phyloP scores from a whole-genome alignment of 1,140 invertebrate genomes.

The Lasioglossum albipes region DNA sequence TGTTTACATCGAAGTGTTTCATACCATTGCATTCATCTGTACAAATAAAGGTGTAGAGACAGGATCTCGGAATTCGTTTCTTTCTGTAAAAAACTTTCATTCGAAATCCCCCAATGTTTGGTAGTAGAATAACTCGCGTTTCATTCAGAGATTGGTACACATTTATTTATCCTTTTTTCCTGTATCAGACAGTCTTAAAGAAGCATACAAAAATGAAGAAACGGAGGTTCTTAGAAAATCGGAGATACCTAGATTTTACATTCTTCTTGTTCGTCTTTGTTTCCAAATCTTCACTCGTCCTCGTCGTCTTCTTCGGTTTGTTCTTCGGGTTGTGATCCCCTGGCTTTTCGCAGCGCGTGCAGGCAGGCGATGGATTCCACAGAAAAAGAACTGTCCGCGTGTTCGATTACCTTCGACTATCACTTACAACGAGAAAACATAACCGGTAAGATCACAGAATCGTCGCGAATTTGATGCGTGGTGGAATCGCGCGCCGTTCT shows the following conservation, averaged over 20 bases:
- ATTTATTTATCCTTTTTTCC: constrained; percentile 78
- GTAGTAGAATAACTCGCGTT: constrained; percentile 20
- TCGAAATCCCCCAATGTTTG: neutral
- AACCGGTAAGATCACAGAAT: constrained; percentile 65
- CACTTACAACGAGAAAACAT: constrained; percentile 57
- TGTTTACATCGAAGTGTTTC: neutral
- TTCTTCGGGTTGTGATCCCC: constrained; percentile 25
- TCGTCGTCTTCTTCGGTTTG: constrained; percentile 34
- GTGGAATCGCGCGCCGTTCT: constrained; percentile 30
- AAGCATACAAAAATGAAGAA: constrained; percentile 78
- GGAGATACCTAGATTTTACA: constrained; percentile 70
- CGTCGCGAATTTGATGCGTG: constrained; percentile 51
- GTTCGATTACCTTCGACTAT: constrained; percentile 26
- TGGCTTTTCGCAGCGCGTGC: constrained; percentile 51
- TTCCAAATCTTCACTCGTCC: constrained; percentile 33
- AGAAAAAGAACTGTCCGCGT: constrained; percentile 33
- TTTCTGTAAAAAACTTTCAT: neutral
- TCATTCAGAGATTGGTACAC: constrained; percentile 79
- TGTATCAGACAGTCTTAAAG: constrained; percentile 78
- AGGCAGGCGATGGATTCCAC: constrained; percentile 61
- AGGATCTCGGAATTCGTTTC: neutral
- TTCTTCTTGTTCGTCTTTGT: constrained; percentile 40
- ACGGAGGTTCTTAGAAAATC: constrained; percentile 70
- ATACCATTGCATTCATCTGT: no score
- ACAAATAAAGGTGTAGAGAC: no score